Conservation (phyloP, 2,797 vertebrate species). For the Scomberomorus guttatus region DNA sequence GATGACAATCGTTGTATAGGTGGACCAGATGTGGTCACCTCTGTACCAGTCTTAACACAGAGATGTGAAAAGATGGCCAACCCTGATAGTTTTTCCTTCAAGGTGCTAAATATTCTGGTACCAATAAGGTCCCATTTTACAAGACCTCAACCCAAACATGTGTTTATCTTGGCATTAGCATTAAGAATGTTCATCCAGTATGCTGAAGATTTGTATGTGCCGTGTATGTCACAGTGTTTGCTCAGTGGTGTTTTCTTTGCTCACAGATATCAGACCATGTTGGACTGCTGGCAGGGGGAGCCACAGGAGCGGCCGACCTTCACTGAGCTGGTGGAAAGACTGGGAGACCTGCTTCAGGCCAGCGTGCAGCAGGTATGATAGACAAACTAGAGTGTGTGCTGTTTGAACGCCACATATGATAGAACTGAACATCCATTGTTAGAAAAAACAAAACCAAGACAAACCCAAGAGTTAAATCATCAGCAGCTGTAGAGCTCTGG, state of each 20-base stretch:
- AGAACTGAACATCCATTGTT: neutral
- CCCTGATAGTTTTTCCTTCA: slow-evolving; percentile 17
- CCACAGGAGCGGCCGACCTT: slow-evolving; percentile 90
- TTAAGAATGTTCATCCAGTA: neutral
- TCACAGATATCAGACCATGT: slow-evolving; percentile 94
- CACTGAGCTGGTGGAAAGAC: slow-evolving; percentile 90
- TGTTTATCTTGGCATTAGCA: neutral
- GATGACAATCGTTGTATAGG: slow-evolving; percentile 41
- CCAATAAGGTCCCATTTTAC: neutral
- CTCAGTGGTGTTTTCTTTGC: slow-evolving; percentile 48
- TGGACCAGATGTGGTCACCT: slow-evolving; percentile 51
- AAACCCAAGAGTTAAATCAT: too few relatives aligned
- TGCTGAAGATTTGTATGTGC: slow-evolving; percentile 4
- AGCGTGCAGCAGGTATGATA: slow-evolving; percentile 92
- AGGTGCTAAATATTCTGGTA: neutral
- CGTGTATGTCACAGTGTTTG: neutral
- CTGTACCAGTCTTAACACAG: neutral
- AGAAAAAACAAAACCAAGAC: neutral
- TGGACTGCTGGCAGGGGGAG: slow-evolving; percentile 93
- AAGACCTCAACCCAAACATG: slow-evolving; percentile 18
- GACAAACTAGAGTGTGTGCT: neutral
- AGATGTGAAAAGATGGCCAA: neutral
- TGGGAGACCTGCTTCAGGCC: slow-evolving; percentile 94
- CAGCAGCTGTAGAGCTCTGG: slow-evolving; percentile 4
- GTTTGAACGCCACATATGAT: neutral